These are phyloP conservation scores for Leptoclinus maculatus DNA, from an alignment of 2,797 vertebrate genomes.

Conservation along the genomic window DNA sequence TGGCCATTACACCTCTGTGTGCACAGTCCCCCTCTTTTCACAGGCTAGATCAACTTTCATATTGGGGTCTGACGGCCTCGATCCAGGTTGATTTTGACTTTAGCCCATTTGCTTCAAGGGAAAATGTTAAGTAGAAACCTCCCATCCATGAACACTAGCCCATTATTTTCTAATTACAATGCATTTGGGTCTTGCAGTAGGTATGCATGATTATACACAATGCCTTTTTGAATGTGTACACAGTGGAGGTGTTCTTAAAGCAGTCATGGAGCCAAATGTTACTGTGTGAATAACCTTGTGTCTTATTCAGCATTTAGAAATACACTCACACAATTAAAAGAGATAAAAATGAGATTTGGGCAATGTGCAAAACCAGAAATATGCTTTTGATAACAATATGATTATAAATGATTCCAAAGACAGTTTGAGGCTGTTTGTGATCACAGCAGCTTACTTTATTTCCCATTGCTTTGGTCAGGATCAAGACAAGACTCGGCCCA, in stretches of 20 bases:
- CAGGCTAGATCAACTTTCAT: conserved; percentile 84
- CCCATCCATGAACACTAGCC: conserved; percentile 82
- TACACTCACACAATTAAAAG: conserved; percentile 19
- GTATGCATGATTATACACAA: conserved; percentile 79
- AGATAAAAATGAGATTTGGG: background rate
- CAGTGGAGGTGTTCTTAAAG: conserved; percentile 65
- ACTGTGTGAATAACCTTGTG: conserved; percentile 27
- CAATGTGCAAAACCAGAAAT: conserved; percentile 16
- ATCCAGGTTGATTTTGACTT: conserved; percentile 84
- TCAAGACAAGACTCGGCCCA: conserved; percentile 61
- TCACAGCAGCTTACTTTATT: conserved; percentile 58
- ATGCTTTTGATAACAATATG: background rate
- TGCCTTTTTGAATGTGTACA: conserved; percentile 75
- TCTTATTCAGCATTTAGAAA: conserved; percentile 17
- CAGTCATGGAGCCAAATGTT: conserved; percentile 48
- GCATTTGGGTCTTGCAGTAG: conserved; percentile 78
- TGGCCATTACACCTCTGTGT: conserved; percentile 83
- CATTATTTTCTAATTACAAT: conserved; percentile 87
- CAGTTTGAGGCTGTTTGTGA: conserved; percentile 47
- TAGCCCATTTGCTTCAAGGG: conserved; percentile 79
- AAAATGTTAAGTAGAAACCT: conserved; percentile 87
- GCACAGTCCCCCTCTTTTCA: conserved; percentile 75
- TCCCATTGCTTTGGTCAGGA: conserved; percentile 58
- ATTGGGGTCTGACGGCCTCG: conserved; percentile 79
- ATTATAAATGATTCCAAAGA: conserved; percentile 34